Conservation (phyloP, 2,113 vertebrate genomes). For the Phodopus roborovskii region DNA sequence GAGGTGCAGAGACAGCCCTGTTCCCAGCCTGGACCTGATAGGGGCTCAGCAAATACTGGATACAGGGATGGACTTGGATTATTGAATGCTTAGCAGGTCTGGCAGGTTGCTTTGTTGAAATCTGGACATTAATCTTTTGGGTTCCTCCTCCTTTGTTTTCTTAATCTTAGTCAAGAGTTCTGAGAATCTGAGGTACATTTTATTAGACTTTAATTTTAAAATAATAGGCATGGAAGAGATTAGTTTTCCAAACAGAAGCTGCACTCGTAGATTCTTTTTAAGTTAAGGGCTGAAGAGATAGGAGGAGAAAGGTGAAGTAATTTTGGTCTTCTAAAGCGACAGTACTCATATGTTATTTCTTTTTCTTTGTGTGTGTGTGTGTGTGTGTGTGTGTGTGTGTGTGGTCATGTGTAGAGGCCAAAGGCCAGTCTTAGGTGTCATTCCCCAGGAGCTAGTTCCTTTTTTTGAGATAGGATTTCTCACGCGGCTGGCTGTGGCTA, state of each 20-base stretch:
- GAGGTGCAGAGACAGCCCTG: background rate
- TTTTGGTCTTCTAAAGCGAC: background rate
- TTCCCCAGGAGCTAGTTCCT: too few species aligned
- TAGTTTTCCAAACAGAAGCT: slow-evolving; percentile 1
- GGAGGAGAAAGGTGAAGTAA: background rate
- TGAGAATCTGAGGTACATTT: background rate
- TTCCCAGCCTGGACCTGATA: background rate
- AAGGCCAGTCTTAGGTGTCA: background rate
- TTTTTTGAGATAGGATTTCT: background rate
- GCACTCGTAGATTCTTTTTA: background rate
- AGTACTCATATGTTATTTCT: background rate
- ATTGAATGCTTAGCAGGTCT: background rate
- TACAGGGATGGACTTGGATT: background rate
- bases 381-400: background rate
- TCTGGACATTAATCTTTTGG: background rate
- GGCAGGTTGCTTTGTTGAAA: background rate
- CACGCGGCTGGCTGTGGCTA: background rate
- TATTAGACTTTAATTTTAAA: slow-evolving; percentile 21
- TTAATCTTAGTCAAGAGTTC: background rate
- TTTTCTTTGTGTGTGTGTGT: background rate
- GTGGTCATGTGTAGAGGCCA: background rate
- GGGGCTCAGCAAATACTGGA: background rate
- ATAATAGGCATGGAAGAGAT: background rate
- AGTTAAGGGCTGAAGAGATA: background rate
- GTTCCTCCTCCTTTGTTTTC: background rate